Conservation (phyloP, 2,888 invertebrate species). For the Orthosia gracilis region DNA sequence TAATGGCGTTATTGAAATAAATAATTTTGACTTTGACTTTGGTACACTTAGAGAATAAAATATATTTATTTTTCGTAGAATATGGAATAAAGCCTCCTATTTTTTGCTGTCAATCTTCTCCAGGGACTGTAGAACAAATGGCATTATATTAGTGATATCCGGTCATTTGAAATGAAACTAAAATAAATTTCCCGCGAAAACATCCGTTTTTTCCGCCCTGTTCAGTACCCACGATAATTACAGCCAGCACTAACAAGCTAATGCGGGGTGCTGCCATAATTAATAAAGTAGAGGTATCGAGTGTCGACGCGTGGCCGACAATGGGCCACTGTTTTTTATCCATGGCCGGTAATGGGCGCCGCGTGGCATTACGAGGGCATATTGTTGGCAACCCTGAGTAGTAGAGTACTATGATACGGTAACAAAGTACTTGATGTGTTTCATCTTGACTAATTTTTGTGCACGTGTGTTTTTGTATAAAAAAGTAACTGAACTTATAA, state of each 20-base stretch:
- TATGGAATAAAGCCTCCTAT: too few species aligned
- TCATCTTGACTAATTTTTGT: conserved; percentile 48
- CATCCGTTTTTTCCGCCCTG: neutral
- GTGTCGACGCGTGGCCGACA: conserved; percentile 83
- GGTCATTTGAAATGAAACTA: neutral
- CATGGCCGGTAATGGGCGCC: conserved; percentile 82
- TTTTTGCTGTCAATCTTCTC: neutral
- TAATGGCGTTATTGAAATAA: too few species aligned
- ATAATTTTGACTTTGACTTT: too few species aligned
- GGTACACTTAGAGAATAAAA: too few species aligned
- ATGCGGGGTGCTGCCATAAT: conserved; percentile 81
- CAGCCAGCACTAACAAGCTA: conserved; percentile 78
- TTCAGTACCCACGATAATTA: conserved; percentile 71
- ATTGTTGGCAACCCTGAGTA: conserved; percentile 75
- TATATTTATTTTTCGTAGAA: too few species aligned
- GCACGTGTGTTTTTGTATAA: conserved; percentile 62
- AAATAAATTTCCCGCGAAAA: neutral
- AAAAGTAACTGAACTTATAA: conserved; percentile 31
- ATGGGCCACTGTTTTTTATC: conserved; percentile 76
- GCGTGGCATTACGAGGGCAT: conserved; percentile 82
- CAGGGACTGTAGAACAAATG: neutral
- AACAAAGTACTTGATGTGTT: conserved; percentile 55
- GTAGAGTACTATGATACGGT: conserved; percentile 63
- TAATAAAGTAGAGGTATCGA: conserved; percentile 86
- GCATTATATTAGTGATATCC: too few species aligned